Conservation (phyloP, 2,113 vertebrate species). For the Salvelinus alpinus region DNA sequence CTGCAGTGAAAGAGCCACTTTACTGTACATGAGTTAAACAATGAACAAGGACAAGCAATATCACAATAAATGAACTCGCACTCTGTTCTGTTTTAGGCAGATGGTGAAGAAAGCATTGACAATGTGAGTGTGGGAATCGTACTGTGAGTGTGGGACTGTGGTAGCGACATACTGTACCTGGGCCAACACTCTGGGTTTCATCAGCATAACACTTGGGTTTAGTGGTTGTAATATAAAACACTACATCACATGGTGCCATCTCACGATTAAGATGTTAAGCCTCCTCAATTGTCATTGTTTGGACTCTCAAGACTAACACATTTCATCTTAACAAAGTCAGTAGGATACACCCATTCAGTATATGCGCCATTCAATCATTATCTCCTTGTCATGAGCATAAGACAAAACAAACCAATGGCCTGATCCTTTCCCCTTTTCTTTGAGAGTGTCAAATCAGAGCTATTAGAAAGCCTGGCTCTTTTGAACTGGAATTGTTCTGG, state of each 20-base stretch:
- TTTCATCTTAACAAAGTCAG: no score
- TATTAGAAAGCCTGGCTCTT: background rate
- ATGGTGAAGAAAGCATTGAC: background rate
- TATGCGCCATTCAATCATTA: background rate
- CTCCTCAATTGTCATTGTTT: background rate
- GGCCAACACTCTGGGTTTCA: conserved; percentile 3
- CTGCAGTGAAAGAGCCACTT: no score
- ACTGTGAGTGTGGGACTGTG: no score
- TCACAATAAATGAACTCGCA: background rate
- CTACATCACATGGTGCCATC: conserved; percentile 1
- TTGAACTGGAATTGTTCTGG: background rate
- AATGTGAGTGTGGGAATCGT: no score
- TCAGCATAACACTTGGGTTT: background rate
- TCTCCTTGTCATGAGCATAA: background rate
- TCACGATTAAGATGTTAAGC: background rate
- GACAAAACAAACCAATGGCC: background rate
- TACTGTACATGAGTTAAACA: background rate
- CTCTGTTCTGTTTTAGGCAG: background rate
- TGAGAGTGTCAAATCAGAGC: conserved; percentile 1
- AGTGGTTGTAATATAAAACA: conserved; percentile 5
- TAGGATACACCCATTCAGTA: background rate
- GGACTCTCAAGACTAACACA: background rate
- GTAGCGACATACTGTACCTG: background rate
- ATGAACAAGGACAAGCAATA: background rate
- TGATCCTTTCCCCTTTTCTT: background rate